Conservation (phyloP, 2,113 vertebrate species). For the Theristicus caerulescens region DNA sequence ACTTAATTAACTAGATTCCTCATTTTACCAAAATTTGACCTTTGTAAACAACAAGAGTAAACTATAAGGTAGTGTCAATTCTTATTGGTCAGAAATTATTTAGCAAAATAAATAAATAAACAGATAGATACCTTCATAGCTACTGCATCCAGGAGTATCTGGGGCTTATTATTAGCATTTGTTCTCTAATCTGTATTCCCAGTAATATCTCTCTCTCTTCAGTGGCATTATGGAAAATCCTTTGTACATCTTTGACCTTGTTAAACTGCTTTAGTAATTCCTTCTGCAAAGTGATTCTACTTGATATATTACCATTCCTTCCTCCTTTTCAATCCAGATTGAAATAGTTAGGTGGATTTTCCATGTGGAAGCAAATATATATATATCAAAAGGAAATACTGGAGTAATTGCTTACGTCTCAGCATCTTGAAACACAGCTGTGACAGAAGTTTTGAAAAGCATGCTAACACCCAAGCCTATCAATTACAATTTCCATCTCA, state of each 20-base stretch:
- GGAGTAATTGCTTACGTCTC: neutral
- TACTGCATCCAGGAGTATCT: neutral
- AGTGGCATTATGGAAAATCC: neutral
- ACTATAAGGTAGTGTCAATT: neutral
- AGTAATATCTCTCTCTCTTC: neutral
- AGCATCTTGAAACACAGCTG: neutral
- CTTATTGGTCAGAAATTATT: neutral
- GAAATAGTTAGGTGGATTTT: neutral
- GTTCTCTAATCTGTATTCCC: neutral
- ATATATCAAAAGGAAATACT: neutral
- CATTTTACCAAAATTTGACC: neutral
- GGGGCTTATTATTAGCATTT: neutral
- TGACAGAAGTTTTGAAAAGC: neutral
- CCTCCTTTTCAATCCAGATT: neutral
- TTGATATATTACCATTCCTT: neutral
- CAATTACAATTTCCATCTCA: neutral
- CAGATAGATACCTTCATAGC: neutral
- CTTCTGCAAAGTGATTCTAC: neutral
- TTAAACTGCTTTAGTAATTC: neutral
- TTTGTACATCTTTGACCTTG: neutral
- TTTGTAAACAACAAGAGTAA: neutral
- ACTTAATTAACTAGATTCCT: neutral
- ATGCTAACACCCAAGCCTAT: neutral
- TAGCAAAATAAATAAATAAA: neutral
- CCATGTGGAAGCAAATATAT: neutral